Evolutionary conservation across 2,888 invertebrate genomes (phyloP).

Genomic region (Acrobasis suavella): DNA sequence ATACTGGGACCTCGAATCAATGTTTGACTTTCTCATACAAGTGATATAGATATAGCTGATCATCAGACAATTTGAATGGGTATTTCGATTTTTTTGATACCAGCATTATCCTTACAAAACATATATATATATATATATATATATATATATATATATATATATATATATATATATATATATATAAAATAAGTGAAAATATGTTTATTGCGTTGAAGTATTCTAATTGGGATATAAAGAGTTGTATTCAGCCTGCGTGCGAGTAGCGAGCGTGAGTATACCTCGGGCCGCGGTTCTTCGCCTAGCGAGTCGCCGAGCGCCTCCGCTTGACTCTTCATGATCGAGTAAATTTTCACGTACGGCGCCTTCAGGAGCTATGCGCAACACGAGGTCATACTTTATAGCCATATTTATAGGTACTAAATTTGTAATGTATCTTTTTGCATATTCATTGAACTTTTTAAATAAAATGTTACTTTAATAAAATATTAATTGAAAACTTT

Average conservation of each 20-base stretch:
- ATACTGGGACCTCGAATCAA: no score
- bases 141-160: no score
- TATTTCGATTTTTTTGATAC: no score
- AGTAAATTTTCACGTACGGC: constrained; percentile 97
- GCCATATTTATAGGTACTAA: constrained; percentile 21
- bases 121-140: no score
- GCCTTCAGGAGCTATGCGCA: constrained; percentile 94
- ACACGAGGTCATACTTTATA: constrained; percentile 41
- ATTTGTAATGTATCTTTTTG: neutral
- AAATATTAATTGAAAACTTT: neutral
- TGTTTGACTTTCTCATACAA: no score
- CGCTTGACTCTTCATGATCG: constrained; percentile 96
- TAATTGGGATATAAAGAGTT: neutral
- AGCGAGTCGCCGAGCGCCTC: constrained; percentile 82
- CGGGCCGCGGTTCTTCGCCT: constrained; percentile 77
- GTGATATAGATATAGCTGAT: no score
- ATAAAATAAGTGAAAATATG: no score
- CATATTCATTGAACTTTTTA: no score
- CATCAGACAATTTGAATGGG: no score
- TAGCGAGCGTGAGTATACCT: constrained; percentile 55
- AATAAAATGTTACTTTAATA: neutral
- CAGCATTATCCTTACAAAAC: no score
- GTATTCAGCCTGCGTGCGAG: constrained; percentile 10
- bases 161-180: no score
- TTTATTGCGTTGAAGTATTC: no score